These are phyloP conservation scores for Eretmocerus hayati DNA, from an alignment of 2,888 invertebrate genomes.

Conservation along the genomic window DNA sequence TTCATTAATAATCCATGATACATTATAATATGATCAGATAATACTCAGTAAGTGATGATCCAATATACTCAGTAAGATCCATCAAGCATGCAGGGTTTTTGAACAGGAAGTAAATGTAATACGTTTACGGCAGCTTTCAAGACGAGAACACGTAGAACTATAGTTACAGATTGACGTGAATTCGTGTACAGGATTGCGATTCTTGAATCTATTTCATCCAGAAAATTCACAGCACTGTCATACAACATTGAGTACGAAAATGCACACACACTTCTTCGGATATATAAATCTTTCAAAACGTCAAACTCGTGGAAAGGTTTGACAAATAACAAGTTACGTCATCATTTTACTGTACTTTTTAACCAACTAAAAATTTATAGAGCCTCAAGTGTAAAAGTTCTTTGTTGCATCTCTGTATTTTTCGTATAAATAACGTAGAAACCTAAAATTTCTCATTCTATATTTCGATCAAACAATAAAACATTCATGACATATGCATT, in stretches of 20 bases:
- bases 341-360: constrained; percentile 3
- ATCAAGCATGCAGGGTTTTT: too few relatives aligned
- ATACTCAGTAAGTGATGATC: too few relatives aligned
- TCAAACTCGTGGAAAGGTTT: constrained; percentile 16
- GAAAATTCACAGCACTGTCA: too few relatives aligned
- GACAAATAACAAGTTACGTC: constrained; percentile 19
- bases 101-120: too few relatives aligned
- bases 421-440: constrained; percentile 21
- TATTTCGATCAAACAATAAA: constrained; percentile 15
- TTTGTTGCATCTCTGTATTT: constrained; percentile 13
- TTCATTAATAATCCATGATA: too few relatives aligned
- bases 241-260: constrained; percentile 6
- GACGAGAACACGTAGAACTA: too few relatives aligned
- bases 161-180: too few relatives aligned
- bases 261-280: constrained; percentile 8
- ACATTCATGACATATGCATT: constrained; percentile 14
- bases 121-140: too few relatives aligned
- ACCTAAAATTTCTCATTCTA: constrained; percentile 16
- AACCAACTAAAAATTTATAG: constrained; percentile 18
- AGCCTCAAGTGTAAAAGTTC: constrained; percentile 19
- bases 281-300: constrained; percentile 21
- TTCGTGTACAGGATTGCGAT: too few relatives aligned
- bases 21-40: too few relatives aligned
- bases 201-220: too few relatives aligned
- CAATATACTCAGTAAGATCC: too few relatives aligned